Percentiles rank a stretch among this genome's conserved stretches.
Evolutionary conservation across 2,797 vertebrate species (phyloP).

Genomic region (Pagetopsis macropterus): DNA sequence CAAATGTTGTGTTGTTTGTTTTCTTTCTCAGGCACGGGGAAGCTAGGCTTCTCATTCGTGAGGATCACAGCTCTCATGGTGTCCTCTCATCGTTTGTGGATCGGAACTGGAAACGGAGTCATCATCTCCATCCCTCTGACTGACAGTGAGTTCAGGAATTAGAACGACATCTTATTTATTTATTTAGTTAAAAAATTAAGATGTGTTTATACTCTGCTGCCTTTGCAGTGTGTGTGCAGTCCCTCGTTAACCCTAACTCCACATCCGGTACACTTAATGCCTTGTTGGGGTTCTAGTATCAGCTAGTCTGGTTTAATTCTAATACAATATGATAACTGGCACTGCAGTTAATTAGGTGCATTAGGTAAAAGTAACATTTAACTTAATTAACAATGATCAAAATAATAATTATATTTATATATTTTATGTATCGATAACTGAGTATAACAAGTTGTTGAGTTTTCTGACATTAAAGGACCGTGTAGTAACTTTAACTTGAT

Average conservation of each 20-base stretch:
- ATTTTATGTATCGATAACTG: too few relatives aligned
- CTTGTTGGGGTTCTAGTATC: too few relatives aligned
- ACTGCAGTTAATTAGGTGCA: too few relatives aligned
- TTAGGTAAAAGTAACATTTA: too few relatives aligned
- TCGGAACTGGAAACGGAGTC: conserved; percentile 98
- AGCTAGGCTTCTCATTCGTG: conserved; percentile 98
- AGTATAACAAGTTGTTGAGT: neutral
- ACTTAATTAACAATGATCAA: too few relatives aligned
- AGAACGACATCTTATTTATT: neutral
- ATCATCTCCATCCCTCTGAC: conserved; percentile 98
- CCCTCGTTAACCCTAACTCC: neutral
- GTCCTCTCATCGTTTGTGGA: conserved; percentile 95
- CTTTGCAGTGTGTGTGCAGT: neutral
- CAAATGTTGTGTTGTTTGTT: neutral
- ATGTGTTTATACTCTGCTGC: neutral
- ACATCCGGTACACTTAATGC: neutral
- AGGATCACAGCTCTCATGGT: conserved; percentile 97
- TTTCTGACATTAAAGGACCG: neutral
- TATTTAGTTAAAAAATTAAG: neutral
- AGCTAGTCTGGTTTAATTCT: too few relatives aligned
- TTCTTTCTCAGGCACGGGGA: conserved; percentile 90
- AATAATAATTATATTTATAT: too few relatives aligned
- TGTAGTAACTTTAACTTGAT: neutral
- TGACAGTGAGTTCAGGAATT: conserved; percentile 86
- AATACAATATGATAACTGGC: too few relatives aligned